Percentiles rank a stretch among this genome's conserved stretches.
Evolutionary conservation across 2,888 invertebrate species (phyloP).

Genomic region (Aquatica leii): DNA sequence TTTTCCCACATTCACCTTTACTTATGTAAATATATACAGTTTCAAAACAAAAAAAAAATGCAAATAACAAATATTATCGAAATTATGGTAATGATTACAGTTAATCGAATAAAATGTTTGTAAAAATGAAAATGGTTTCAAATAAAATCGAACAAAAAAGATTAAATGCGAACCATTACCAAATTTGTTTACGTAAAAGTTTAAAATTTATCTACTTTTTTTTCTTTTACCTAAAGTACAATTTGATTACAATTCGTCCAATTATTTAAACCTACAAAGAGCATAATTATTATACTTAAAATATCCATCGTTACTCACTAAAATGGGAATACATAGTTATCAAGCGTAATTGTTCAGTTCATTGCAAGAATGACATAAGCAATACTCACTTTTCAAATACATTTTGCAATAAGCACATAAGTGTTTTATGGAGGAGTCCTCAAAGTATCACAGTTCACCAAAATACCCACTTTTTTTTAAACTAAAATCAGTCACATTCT

Average conservation of each 20-base stretch:
- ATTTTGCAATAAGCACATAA: conserved; percentile 32
- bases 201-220: conserved; percentile 26
- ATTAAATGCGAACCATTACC: conserved; percentile 32
- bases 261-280: conserved; percentile 49
- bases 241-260: conserved; percentile 43
- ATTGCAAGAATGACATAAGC: conserved; percentile 32
- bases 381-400: conserved; percentile 38
- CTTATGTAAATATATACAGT: conserved; percentile 34
- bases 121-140: background rate
- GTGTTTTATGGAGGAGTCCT: conserved; percentile 38
- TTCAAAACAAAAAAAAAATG: conserved; percentile 29
- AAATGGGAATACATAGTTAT: conserved; percentile 51
- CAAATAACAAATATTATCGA: conserved; percentile 31
- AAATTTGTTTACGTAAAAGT: conserved; percentile 28
- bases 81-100: conserved; percentile 35
- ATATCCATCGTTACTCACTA: conserved; percentile 49
- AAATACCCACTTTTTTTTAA: conserved; percentile 49
- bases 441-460: conserved; percentile 59
- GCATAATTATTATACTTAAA: conserved; percentile 50
- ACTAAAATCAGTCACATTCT: conserved; percentile 53
- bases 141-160: conserved; percentile 8
- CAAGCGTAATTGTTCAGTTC: conserved; percentile 53
- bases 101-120: conserved; percentile 9
- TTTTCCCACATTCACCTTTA: conserved; percentile 26
- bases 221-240: conserved; percentile 38